phyloP scores from a whole-genome alignment of 2,113 vertebrate genomes.

The Electrona antarctica region DNA sequence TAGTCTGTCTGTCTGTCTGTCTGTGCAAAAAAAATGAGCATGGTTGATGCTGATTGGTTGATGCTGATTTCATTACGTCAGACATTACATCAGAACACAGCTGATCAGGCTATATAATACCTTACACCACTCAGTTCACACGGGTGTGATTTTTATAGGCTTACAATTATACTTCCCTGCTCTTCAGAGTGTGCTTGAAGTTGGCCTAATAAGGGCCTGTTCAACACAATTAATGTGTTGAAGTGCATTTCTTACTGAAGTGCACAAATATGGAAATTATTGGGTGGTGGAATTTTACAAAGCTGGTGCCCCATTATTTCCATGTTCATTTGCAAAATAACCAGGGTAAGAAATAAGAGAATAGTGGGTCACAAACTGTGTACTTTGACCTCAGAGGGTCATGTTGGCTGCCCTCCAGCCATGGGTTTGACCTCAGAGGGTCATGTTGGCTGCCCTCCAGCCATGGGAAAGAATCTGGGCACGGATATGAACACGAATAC shows the following conservation, averaged over 20 bases:
- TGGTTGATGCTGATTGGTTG: too few species aligned
- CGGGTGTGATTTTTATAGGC: too few species aligned
- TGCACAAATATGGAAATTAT: constrained; percentile 17
- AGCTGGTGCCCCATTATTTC: background rate
- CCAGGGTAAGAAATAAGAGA: background rate
- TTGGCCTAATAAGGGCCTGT: too few species aligned
- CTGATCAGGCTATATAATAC: too few species aligned
- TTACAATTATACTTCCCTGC: too few species aligned
- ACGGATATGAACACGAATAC: constrained; percentile 45
- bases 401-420: constrained; percentile 31
- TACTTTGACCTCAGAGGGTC: constrained; percentile 9
- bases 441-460: constrained; percentile 30
- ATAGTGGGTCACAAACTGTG: background rate
- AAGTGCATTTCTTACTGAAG: constrained; percentile 13
- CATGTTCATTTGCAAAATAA: background rate
- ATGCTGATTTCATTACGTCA: too few species aligned
- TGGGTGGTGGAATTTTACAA: constrained; percentile 16
- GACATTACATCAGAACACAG: too few species aligned
- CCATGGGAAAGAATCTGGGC: constrained; percentile 25
- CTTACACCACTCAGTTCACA: too few species aligned
- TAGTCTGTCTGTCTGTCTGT: too few species aligned
- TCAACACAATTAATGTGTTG: background rate
- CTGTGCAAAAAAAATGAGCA: too few species aligned
- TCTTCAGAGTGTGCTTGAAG: too few species aligned
- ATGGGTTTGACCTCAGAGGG: constrained; percentile 17